These are phyloP conservation scores for Amiota mariae DNA, from an alignment of 2,888 invertebrate species.

Conservation along the genomic window DNA sequence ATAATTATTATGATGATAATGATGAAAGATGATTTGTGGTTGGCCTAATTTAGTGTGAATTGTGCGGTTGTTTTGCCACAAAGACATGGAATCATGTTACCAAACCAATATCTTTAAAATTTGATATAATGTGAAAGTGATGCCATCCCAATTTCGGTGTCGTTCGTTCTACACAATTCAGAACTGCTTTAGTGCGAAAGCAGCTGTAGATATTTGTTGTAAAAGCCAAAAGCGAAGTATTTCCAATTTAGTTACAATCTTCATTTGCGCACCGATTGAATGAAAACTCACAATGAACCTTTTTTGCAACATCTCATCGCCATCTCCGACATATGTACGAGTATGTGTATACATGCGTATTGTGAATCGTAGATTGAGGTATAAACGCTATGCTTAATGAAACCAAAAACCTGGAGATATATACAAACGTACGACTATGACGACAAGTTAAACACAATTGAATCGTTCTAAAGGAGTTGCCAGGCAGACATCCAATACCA, in stretches of 20 bases:
- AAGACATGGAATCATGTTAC: too few relatives aligned
- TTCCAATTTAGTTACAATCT: slow-evolving; percentile 57
- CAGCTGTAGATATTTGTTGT: too few relatives aligned
- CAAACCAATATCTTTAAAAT: too few relatives aligned
- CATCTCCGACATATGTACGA: background rate
- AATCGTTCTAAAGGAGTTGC: slow-evolving; percentile 34
- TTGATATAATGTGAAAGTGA: too few relatives aligned
- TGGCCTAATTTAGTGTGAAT: too few relatives aligned
- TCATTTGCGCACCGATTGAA: slow-evolving; percentile 33
- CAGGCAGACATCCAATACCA: slow-evolving; percentile 6
- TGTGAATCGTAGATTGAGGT: too few relatives aligned
- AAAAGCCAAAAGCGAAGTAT: slow-evolving; percentile 50
- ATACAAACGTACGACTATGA: slow-evolving; percentile 43
- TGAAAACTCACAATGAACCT: background rate
- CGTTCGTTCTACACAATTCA: too few relatives aligned
- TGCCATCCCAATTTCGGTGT: too few relatives aligned
- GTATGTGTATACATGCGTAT: slow-evolving; percentile 4
- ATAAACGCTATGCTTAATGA: background rate
- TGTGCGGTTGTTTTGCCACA: too few relatives aligned
- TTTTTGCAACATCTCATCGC: background rate
- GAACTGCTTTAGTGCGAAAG: too few relatives aligned
- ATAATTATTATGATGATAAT: too few relatives aligned
- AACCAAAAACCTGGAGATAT: background rate
- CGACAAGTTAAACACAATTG: background rate
- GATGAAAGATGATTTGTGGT: too few relatives aligned